phyloP scores from a whole-genome alignment of 2,113 vertebrate genomes.

The Grammomys surdaster region DNA sequence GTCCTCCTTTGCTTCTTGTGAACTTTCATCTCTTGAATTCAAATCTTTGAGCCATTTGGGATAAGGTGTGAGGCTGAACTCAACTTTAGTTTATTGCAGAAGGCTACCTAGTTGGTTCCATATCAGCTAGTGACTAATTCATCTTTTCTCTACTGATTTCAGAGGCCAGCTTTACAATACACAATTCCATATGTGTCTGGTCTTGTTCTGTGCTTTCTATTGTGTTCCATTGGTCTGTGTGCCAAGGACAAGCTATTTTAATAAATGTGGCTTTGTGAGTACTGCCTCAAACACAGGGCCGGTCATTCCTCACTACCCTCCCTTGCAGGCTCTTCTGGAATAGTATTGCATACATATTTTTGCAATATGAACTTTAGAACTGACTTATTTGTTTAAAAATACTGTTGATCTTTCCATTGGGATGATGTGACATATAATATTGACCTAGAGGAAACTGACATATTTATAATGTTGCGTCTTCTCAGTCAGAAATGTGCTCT shows the following conservation, averaged over 20 bases:
- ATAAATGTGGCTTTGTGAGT: not conserved
- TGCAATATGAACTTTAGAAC: not conserved
- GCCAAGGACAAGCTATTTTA: not conserved
- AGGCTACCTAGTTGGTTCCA: not conserved
- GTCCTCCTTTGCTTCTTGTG: not conserved
- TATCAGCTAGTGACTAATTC: not conserved
- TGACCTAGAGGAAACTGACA: not conserved
- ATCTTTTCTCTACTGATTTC: not conserved
- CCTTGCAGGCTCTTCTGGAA: not conserved
- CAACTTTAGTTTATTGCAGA: not conserved
- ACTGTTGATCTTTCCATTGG: not conserved
- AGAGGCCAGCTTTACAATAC: not conserved
- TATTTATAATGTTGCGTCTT: slow-evolving; percentile 10
- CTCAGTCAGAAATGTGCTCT: not conserved
- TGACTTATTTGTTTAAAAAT: not conserved
- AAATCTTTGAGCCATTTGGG: slow-evolving; percentile 10
- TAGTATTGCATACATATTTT: not conserved
- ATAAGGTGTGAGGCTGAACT: not conserved
- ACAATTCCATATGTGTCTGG: not conserved
- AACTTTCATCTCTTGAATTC: slow-evolving; percentile 11
- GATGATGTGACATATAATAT: not conserved
- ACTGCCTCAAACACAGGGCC: not conserved
- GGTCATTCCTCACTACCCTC: not conserved
- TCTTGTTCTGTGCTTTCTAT: not conserved
- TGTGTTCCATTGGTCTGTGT: not conserved